A percentile compares a stretch with the other conserved stretches of the same genome.
These are phyloP conservation scores for Chitala chitala DNA, from an alignment of 2,113 vertebrate genomes.

Conservation along the genomic window DNA sequence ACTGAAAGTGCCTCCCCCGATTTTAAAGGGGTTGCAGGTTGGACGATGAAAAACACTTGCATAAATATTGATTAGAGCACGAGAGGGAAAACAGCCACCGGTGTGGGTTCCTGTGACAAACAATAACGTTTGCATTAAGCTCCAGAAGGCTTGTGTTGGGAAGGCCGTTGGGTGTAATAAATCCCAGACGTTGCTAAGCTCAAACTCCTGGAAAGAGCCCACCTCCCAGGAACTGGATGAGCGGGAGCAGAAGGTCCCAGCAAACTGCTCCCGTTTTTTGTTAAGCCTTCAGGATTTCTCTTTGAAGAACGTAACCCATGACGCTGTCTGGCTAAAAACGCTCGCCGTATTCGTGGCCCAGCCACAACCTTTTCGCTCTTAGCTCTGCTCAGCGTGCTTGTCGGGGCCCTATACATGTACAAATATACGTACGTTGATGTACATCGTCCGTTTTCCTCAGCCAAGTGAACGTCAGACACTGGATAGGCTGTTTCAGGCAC, in stretches of 20 bases:
- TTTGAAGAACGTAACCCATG: not conserved
- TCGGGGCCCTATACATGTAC: too few species aligned
- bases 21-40: not conserved
- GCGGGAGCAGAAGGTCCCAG: not conserved
- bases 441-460: too few species aligned
- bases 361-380: not conserved
- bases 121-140: slow-evolving; percentile 97
- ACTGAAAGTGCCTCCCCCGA: slow-evolving; percentile 45
- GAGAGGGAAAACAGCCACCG: slow-evolving; percentile 89
- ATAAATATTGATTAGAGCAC: slow-evolving; percentile 77
- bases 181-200: slow-evolving; percentile 80
- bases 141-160: slow-evolving; percentile 76
- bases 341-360: not conserved
- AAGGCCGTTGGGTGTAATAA: slow-evolving; percentile 84
- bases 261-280: not conserved
- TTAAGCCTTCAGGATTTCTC: not conserved
- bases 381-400: not conserved
- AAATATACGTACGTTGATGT: too few species aligned
- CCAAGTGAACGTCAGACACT: too few species aligned
- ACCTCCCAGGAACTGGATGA: not conserved
- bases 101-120: slow-evolving; percentile 96
- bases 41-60: slow-evolving; percentile 86
- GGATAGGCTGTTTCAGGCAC: too few species aligned
- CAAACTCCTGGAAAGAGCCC: slow-evolving; percentile 16
- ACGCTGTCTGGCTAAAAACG: not conserved